phyloP scores from a whole-genome alignment of 2,888 invertebrate genomes.

The Tolmerus cingulatus region DNA sequence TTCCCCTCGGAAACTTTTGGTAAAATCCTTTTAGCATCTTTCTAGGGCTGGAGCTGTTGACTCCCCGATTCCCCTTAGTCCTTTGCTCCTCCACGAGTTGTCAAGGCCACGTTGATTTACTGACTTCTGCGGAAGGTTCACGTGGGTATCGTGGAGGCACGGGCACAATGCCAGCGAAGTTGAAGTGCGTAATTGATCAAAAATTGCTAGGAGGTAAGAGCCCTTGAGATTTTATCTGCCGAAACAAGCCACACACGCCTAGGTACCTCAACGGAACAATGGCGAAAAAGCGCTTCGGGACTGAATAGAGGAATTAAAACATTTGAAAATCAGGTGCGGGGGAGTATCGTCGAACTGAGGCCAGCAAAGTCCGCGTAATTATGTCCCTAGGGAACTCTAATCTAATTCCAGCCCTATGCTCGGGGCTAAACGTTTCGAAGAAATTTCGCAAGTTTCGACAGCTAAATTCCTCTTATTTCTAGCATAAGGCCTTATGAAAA shows the following conservation, averaged over 20 bases:
- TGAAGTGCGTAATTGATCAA: conserved; percentile 38
- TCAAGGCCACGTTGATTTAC: not conserved
- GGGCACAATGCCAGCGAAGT: not conserved
- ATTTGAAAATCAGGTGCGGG: not conserved
- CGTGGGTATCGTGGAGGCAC: not conserved
- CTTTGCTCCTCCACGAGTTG: not conserved
- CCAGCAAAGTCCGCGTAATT: not conserved
- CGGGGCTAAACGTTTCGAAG: not conserved
- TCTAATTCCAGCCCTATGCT: not conserved
- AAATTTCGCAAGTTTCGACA: not conserved
- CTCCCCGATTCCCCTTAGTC: not conserved
- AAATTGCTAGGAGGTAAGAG: conserved; percentile 6
- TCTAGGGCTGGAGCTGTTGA: not conserved
- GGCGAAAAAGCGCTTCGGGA: not conserved
- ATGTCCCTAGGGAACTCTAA: not conserved
- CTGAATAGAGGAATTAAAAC: not conserved
- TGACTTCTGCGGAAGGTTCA: conserved; percentile 9
- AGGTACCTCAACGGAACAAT: not conserved
- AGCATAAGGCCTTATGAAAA: not conserved
- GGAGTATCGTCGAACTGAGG: not conserved
- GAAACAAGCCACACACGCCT: not conserved
- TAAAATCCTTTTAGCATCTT: conserved; percentile 35
- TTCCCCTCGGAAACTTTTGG: conserved; percentile 17
- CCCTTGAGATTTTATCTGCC: conserved; percentile 27
- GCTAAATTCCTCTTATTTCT: not conserved